Percentiles rank a stretch among this genome's conserved stretches.
Evolutionary conservation across 1,140 invertebrate species (phyloP).

Genomic region (Drosophila parabipectinata): DNA sequence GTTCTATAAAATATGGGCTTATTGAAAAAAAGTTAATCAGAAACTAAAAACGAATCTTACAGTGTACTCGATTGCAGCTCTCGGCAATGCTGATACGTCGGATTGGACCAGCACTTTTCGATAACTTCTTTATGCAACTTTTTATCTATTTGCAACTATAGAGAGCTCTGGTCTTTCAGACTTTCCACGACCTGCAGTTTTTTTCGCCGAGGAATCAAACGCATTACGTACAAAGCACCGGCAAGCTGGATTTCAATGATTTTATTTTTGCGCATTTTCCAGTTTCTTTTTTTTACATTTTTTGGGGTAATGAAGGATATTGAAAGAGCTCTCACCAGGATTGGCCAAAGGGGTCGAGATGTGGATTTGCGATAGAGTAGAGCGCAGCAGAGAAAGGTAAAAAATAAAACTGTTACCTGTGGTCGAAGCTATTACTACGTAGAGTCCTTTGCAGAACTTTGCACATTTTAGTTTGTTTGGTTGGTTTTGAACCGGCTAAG

Average conservation of each 20-base stretch:
- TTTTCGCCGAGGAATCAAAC: slow-evolving; percentile 74
- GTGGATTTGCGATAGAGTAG: slow-evolving; percentile 64
- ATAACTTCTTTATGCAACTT: slow-evolving; percentile 79
- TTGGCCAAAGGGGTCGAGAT: slow-evolving; percentile 39
- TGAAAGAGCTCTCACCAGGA: slow-evolving; percentile 65
- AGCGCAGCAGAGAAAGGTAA: slow-evolving; percentile 4
- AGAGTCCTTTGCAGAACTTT: slow-evolving; percentile 43
- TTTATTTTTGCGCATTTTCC: slow-evolving; percentile 79
- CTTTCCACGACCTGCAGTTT: slow-evolving; percentile 55
- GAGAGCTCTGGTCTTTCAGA: slow-evolving; percentile 22
- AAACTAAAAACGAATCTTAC: neutral
- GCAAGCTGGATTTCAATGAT: slow-evolving; percentile 73
- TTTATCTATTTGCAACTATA: slow-evolving; percentile 68
- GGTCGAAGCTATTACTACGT: slow-evolving; percentile 44
- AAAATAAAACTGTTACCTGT: slow-evolving; percentile 53
- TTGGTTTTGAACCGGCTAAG: slow-evolving; percentile 15
- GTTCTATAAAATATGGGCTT: slow-evolving; percentile 1
- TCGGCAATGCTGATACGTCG: slow-evolving; percentile 19
- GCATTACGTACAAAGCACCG: slow-evolving; percentile 73
- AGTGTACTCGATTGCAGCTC: slow-evolving; percentile 41
- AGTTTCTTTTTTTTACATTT: slow-evolving; percentile 33
- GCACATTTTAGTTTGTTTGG: slow-evolving; percentile 43
- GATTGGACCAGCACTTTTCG: slow-evolving; percentile 72
- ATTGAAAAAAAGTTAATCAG: neutral
- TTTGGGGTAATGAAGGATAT: slow-evolving; percentile 77